Evolutionary conservation across 2,797 vertebrate species (phyloP).

Genomic region (Halcyon chelicuti): DNA sequence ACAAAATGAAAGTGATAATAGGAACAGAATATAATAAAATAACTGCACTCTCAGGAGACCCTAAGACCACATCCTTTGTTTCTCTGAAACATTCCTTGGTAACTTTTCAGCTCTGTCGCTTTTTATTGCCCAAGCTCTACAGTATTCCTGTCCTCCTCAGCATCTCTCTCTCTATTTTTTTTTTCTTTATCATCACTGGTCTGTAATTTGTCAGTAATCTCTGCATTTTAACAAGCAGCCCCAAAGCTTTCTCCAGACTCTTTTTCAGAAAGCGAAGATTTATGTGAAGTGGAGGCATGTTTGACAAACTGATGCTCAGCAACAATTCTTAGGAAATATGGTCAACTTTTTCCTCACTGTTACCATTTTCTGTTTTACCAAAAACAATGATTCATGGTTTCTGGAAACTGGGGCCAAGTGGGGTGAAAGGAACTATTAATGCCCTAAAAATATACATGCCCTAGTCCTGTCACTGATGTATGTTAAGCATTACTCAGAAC

Average conservation of each 20-base stretch:
- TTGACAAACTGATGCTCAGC: slow-evolving; percentile 64
- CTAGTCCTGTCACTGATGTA: not conserved
- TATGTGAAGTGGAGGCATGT: not conserved
- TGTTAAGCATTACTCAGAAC: not conserved
- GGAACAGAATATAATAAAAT: slow-evolving; percentile 58
- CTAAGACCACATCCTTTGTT: slow-evolving; percentile 65
- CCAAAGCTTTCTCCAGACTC: slow-evolving; percentile 37
- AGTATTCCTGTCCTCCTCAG: not conserved
- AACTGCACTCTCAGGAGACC: slow-evolving; percentile 19
- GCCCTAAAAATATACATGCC: slow-evolving; percentile 54
- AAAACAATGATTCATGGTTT: slow-evolving; percentile 75
- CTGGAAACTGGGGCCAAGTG: slow-evolving; percentile 68
- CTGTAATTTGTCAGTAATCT: slow-evolving; percentile 55
- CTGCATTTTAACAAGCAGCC: slow-evolving; percentile 30
- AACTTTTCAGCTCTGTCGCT: slow-evolving; percentile 63
- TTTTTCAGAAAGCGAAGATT: slow-evolving; percentile 46
- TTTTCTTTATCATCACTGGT: not conserved
- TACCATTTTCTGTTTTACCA: slow-evolving; percentile 72
- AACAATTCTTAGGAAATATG: slow-evolving; percentile 61
- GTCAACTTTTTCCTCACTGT: not conserved
- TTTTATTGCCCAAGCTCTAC: slow-evolving; percentile 43
- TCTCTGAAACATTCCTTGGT: slow-evolving; percentile 58
- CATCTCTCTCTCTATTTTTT: not conserved
- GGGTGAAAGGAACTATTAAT: slow-evolving; percentile 66
- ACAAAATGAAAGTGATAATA: slow-evolving; percentile 60